Evolutionary conservation across 2,113 vertebrate genomes (phyloP).

Genomic region (Rutilus rutilus): DNA sequence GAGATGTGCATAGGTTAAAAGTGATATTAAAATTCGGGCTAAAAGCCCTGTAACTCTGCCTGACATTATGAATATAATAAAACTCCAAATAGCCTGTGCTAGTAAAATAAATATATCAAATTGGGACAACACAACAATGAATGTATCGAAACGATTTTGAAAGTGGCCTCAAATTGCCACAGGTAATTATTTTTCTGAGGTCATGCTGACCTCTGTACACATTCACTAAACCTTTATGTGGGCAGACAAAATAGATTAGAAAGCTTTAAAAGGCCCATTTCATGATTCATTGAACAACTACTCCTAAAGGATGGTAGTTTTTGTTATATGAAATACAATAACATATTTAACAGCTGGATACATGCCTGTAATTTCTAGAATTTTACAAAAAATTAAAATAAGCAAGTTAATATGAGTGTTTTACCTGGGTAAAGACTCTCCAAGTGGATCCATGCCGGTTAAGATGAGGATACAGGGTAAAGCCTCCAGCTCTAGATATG

Average conservation of each 20-base stretch:
- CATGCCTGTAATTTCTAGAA: not conserved
- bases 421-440: constrained; percentile 92
- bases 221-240: not conserved
- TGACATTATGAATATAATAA: not conserved
- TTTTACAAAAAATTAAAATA: not conserved
- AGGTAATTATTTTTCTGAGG: not conserved
- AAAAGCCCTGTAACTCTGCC: not conserved
- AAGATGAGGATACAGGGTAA: constrained; percentile 96
- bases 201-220: constrained; percentile 12
- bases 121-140: not conserved
- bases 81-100: not conserved
- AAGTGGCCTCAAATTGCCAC: not conserved
- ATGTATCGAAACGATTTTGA: not conserved
- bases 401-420: not conserved
- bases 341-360: not conserved
- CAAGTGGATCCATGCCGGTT: constrained; percentile 90
- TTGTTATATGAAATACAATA: not conserved
- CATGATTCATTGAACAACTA: not conserved
- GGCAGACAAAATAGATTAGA: not conserved
- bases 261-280: not conserved
- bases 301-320: not conserved
- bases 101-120: not conserved
- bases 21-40: not conserved
- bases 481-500: constrained; percentile 93
- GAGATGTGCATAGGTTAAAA: not conserved